Evolutionary conservation across 2,113 vertebrate species (phyloP).

Genomic region (Argyrosomus japonicus): DNA sequence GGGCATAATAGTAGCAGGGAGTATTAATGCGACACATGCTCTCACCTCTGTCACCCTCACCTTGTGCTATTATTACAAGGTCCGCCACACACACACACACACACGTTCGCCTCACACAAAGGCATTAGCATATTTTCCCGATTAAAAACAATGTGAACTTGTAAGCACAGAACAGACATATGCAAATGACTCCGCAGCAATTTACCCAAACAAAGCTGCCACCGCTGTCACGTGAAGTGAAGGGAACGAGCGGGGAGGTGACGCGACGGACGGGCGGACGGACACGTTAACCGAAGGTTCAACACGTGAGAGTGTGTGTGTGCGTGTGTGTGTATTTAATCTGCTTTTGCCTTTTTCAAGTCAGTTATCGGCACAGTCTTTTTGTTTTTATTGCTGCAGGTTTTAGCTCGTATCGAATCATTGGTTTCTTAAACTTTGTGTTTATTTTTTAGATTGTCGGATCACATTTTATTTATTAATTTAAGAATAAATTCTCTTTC

Average conservation of each 20-base stretch:
- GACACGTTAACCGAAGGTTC: slow-evolving; percentile 24
- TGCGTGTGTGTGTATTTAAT: slow-evolving; percentile 19
- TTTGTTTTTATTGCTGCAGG: too few relatives aligned
- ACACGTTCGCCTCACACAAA: slow-evolving; percentile 23
- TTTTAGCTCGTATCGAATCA: too few relatives aligned
- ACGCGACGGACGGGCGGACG: neutral
- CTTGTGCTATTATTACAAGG: slow-evolving; percentile 64
- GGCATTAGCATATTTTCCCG: slow-evolving; percentile 72
- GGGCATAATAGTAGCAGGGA: slow-evolving; percentile 49
- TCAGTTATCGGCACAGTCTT: neutral
- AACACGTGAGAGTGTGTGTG: slow-evolving; percentile 2
- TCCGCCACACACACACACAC: slow-evolving; percentile 37
- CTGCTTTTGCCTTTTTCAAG: rapidly evolving
- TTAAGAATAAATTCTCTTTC: too few relatives aligned
- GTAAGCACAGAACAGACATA: slow-evolving; percentile 66
- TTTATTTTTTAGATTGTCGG: too few relatives aligned
- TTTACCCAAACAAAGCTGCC: slow-evolving; percentile 78
- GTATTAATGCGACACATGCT: slow-evolving; percentile 64
- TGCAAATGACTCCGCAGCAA: slow-evolving; percentile 76
- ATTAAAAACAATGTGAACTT: slow-evolving; percentile 77
- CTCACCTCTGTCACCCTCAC: slow-evolving; percentile 69
- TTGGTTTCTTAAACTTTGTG: too few relatives aligned
- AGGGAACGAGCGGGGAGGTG: slow-evolving; percentile 6
- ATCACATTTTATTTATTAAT: too few relatives aligned
- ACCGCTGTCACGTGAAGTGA: slow-evolving; percentile 42